phyloP scores from a whole-genome alignment of 1,140 invertebrate species.

The Drosophila jambulina region DNA sequence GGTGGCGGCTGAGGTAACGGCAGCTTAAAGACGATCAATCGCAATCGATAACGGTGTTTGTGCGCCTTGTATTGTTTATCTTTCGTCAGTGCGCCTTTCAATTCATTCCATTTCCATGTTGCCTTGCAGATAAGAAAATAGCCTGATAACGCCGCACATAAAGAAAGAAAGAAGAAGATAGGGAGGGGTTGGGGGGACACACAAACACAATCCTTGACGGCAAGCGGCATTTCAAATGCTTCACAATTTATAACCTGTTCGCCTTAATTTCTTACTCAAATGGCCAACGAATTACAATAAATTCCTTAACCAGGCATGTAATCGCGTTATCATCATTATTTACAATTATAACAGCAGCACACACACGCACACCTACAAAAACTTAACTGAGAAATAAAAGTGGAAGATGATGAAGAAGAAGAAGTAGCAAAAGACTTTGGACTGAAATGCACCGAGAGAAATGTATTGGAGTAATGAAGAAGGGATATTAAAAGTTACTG shows the following conservation, averaged over 20 bases:
- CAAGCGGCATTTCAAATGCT: constrained; percentile 49
- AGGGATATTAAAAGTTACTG: neutral
- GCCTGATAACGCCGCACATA: constrained; percentile 21
- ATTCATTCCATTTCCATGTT: constrained; percentile 59
- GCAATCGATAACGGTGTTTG: constrained; percentile 36
- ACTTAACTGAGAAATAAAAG: constrained; percentile 15
- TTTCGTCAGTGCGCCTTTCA: constrained; percentile 45
- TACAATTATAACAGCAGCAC: constrained; percentile 67
- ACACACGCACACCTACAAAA: constrained; percentile 26
- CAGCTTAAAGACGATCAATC: constrained; percentile 48
- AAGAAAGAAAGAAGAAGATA: constrained; percentile 11
- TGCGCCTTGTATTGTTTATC: constrained; percentile 44
- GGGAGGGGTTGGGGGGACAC: neutral
- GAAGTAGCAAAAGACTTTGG: constrained; percentile 17
- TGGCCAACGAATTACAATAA: constrained; percentile 72
- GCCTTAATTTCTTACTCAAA: constrained; percentile 72
- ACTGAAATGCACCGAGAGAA: constrained; percentile 29
- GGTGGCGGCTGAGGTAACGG: neutral
- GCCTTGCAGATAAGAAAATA: constrained; percentile 38
- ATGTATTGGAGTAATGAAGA: neutral
- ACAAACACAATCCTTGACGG: constrained; percentile 26
- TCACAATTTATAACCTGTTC: constrained; percentile 56
- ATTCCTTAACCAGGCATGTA: constrained; percentile 72
- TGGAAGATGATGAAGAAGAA: constrained; percentile 7
- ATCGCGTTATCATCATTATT: constrained; percentile 79